A percentile compares a stretch with the other conserved stretches of the same genome.
Evolutionary conservation across 64 coral and sea anemone genomes (phyloP).

Genomic region (Porites lutea): DNA sequence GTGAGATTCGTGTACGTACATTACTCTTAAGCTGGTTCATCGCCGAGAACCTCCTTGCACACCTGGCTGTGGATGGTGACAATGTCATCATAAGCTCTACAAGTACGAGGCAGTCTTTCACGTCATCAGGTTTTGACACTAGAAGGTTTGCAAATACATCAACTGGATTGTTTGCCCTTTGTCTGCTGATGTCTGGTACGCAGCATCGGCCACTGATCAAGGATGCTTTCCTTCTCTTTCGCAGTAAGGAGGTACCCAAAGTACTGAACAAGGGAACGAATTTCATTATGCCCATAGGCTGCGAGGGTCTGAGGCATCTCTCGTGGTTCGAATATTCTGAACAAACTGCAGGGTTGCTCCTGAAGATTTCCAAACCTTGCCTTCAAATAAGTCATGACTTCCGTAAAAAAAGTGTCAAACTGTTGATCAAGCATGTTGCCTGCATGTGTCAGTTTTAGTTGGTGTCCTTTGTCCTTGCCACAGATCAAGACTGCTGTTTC

Average conservation of each 20-base stretch:
- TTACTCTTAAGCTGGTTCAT: neutral
- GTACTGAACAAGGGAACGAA: no score
- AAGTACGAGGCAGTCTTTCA: neutral
- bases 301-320: neutral
- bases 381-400: no score
- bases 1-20: no score
- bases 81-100: neutral
- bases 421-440: no score
- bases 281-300: neutral
- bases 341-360: no score
- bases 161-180: neutral
- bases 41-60: neutral
- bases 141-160: neutral
- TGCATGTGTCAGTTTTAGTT: no score
- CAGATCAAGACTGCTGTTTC: no score
- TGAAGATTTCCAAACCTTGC: no score
- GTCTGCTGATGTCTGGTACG: neutral
- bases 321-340: neutral
- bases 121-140: neutral
- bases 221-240: neutral
- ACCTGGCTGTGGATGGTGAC: neutral
- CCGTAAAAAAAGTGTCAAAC: no score
- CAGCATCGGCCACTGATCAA: conserved; percentile 1
- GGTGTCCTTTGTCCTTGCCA: no score
- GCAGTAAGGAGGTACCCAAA: neutral